Conservation (phyloP, 2,888 invertebrate species). For the Hirtodrosophila trivittata region DNA sequence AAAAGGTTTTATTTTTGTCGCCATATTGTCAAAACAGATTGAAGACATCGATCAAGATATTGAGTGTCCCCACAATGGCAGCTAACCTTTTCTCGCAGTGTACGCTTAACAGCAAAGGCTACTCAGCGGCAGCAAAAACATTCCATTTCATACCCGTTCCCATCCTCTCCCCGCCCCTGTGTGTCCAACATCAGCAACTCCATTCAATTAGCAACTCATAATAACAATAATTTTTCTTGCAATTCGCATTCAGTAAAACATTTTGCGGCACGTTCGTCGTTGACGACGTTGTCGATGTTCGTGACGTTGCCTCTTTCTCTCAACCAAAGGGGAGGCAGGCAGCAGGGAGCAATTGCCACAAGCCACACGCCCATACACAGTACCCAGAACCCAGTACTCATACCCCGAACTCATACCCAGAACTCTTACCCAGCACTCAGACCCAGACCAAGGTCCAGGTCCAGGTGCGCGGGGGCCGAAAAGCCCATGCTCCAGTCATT, state of each 20-base stretch:
- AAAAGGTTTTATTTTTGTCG: conserved; percentile 18
- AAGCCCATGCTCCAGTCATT: conserved; percentile 55
- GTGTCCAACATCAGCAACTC: conserved; percentile 52
- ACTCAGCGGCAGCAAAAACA: conserved; percentile 26
- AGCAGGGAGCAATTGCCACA: background rate
- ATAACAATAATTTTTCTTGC: conserved; percentile 79
- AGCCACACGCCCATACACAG: background rate
- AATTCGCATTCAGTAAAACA: conserved; percentile 74
- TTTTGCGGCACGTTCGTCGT: conserved; percentile 69
- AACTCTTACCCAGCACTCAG: background rate
- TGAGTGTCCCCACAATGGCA: background rate
- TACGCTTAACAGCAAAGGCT: conserved; percentile 10
- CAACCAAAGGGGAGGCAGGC: background rate
- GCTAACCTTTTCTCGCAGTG: conserved; percentile 40
- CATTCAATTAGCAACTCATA: conserved; percentile 79
- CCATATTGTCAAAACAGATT: conserved; percentile 25
- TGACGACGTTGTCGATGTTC: conserved; percentile 49
- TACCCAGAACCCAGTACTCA: background rate
- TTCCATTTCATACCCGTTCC: conserved; percentile 12
- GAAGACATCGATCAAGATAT: conserved; percentile 39
- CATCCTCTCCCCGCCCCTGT: conserved; percentile 4
- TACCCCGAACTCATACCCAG: background rate
- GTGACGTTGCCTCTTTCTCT: conserved; percentile 60
- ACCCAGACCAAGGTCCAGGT: background rate
- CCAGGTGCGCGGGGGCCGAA: conserved; percentile 9